phyloP scores from a whole-genome alignment of 37 sponge, comb jelly and placozoan genomes.

The Crambe crambe region DNA sequence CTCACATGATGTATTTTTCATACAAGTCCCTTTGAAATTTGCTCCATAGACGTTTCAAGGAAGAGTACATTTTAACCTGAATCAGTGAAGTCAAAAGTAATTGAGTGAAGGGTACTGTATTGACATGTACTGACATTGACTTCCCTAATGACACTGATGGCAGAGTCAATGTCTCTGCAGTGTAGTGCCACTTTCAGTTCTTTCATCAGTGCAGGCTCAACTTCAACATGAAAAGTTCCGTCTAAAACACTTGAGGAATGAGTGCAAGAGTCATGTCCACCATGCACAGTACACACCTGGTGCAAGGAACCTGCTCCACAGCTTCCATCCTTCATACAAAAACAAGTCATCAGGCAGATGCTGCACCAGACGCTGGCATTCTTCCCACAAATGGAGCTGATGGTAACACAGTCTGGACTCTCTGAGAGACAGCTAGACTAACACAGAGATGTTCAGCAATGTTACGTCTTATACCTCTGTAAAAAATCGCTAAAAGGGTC shows the following conservation, averaged over 20 bases:
- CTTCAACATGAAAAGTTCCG: neutral
- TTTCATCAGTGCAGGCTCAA: neutral
- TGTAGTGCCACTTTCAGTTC: neutral
- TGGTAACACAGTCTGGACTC: no score
- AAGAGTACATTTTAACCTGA: neutral
- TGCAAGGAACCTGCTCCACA: neutral
- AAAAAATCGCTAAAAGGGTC: neutral
- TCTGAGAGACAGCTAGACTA: no score
- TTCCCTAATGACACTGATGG: neutral
- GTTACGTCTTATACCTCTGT: neutral
- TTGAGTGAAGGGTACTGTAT: neutral
- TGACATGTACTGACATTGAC: neutral
- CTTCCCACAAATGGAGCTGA: neutral
- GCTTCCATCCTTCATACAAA: neutral
- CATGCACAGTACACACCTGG: no score
- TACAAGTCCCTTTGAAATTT: conserved; percentile 2
- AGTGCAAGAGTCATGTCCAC: no score
- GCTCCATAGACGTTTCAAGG: conserved; percentile 16
- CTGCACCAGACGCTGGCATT: neutral
- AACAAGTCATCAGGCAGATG: neutral
- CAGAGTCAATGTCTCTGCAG: neutral
- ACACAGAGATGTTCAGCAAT: no score
- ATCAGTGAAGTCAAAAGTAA: neutral
- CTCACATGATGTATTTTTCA: neutral
- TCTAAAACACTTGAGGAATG: neutral